These are phyloP conservation scores for Ophion costatus DNA, from an alignment of 2,888 invertebrate genomes.

Conservation along the genomic window DNA sequence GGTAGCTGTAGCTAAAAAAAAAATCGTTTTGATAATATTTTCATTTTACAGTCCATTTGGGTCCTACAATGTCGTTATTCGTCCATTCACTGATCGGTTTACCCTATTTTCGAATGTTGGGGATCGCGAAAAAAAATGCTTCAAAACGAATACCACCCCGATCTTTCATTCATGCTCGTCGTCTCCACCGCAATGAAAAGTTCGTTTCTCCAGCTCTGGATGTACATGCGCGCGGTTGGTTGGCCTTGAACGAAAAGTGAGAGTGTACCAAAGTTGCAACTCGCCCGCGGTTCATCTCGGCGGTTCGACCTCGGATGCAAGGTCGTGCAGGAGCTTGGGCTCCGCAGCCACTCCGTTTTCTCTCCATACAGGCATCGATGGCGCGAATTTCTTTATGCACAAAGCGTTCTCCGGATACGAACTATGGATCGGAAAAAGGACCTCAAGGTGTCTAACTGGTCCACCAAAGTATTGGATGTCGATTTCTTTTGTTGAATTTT, in stretches of 20 bases:
- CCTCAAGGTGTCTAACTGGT: too few relatives aligned
- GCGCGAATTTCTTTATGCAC: background rate
- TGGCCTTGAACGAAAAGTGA: conserved; percentile 55
- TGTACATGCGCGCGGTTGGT: conserved; percentile 12
- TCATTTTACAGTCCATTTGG: too few relatives aligned
- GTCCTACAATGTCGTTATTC: too few relatives aligned
- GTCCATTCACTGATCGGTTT: too few relatives aligned
- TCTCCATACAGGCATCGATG: conserved; percentile 3
- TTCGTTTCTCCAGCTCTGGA: conserved; percentile 1
- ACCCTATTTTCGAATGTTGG: too few relatives aligned
- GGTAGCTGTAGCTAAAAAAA: too few relatives aligned
- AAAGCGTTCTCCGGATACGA: conserved; percentile 4
- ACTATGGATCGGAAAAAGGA: background rate
- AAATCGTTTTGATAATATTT: too few relatives aligned
- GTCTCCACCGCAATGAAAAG: conserved; percentile 5
- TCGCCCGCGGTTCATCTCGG: conserved; percentile 47
- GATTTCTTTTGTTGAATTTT: too few relatives aligned
- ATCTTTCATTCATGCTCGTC: background rate
- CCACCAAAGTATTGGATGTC: too few relatives aligned
- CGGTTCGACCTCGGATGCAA: conserved; percentile 47
- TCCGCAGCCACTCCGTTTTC: conserved; percentile 3
- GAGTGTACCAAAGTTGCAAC: conserved; percentile 43
- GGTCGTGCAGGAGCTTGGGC: conserved; percentile 25
- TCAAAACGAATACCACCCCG: background rate
- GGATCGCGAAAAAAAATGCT: background rate